Evolutionary conservation across 1,140 invertebrate genomes (phyloP).

Genomic region (Macrostomum lignano): DNA sequence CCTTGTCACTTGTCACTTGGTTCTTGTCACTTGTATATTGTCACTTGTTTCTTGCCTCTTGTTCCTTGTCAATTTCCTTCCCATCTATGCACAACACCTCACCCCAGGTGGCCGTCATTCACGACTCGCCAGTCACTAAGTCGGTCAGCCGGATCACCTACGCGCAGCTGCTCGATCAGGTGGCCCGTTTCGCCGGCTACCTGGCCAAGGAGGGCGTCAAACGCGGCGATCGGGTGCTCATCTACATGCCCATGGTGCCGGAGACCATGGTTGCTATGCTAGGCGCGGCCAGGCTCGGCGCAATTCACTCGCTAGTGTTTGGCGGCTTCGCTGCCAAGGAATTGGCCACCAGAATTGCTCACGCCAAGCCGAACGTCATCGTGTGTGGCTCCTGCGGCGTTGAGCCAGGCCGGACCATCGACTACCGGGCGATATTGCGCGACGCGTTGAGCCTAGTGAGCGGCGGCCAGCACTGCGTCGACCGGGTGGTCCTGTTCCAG

Average conservation of each 20-base stretch:
- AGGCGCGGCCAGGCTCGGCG: slow-evolving; percentile 66
- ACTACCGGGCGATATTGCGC: slow-evolving; percentile 56
- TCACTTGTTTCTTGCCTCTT: too few relatives aligned
- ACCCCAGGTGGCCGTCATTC: slow-evolving; percentile 50
- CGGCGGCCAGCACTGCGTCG: too few relatives aligned
- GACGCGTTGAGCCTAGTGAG: too few relatives aligned
- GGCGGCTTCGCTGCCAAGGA: slow-evolving; percentile 57
- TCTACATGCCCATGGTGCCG: slow-evolving; percentile 93
- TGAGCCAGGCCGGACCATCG: slow-evolving; percentile 51
- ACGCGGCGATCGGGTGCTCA: slow-evolving; percentile 67
- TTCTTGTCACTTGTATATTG: too few relatives aligned
- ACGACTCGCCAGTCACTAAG: slow-evolving; percentile 57
- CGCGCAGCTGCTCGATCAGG: slow-evolving; percentile 43
- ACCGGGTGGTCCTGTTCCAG: too few relatives aligned
- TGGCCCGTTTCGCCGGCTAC: slow-evolving; percentile 14
- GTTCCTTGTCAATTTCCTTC: too few relatives aligned
- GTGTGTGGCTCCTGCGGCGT: slow-evolving; percentile 62
- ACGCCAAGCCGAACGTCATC: slow-evolving; percentile 46
- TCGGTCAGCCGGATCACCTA: slow-evolving; percentile 44
- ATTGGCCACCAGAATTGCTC: slow-evolving; percentile 49
- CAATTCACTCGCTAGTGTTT: slow-evolving; percentile 46
- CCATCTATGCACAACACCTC: too few relatives aligned
- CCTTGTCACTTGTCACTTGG: too few relatives aligned
- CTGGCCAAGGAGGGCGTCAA: slow-evolving; percentile 19
- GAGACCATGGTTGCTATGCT: slow-evolving; percentile 80